Evolutionary conservation across 1,140 invertebrate species (phyloP), one percentile per base, ranked within the genome.

Genomic region (Cydia amplana): DNA sequence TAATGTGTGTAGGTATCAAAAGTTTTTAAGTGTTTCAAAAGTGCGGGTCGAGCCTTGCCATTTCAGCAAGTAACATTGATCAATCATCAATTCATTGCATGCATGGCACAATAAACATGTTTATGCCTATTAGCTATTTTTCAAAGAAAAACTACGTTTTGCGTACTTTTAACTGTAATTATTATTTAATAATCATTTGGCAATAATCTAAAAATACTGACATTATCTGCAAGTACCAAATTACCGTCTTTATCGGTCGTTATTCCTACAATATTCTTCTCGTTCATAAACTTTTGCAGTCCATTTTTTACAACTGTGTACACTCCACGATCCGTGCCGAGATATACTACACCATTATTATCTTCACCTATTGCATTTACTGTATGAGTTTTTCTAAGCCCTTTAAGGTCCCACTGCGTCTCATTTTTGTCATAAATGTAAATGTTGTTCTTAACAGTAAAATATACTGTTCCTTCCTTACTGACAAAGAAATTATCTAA

Each of bases 161-260:
- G 1, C 36, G 36, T 40, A 40, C 9, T 40, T 40, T 40, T 40
- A 40, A 40, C 7, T 40, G 36, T 10, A 40, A 40, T 40, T 40
- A 40, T 40, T 40, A 40, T 40, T 40, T 40, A 40, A 40, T 40
- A n/a, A n/a, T 46, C 43, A 16, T 55, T 55, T 55, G 7, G 51
- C 20, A 55, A 18, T 23, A 88, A 75, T 75, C 78, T 83, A 9
- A 87, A 78, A 72, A 91, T 81, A 74, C 79, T 79, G 51, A 75
- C 85, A 10, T 86, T 81, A 77, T 86, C 84, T 14, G 87, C 85
- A 65, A 83, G 76, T 63, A 91, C 79, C 32, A 89, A 80, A 76
- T 85, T 85, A 75, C 90, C 88, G 32, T 90, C 80, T 49, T 72
- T 87, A 78, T 91, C 89, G 70, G 89, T 89, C 0, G 87, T 75